Evolutionary conservation across 2,888 invertebrate genomes (phyloP).

Genomic region (Diachrysia chrysitis): DNA sequence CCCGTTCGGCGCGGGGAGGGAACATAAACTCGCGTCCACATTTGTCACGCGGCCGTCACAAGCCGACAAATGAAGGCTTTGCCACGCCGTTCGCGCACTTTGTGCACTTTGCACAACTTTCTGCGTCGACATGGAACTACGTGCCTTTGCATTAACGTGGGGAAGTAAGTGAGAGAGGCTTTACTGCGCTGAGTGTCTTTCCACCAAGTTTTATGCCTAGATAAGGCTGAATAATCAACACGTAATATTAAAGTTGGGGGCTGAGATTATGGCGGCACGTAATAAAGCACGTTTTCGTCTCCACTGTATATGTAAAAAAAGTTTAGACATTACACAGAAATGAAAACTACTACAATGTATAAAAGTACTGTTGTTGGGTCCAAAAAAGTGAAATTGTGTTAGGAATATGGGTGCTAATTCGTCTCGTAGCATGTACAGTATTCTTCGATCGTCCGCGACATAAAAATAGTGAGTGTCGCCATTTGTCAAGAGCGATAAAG

Average conservation of each 20-base stretch:
- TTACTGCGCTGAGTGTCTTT: slow-evolving; percentile 82
- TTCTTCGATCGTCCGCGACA: slow-evolving; percentile 77
- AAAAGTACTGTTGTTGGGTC: slow-evolving; percentile 14
- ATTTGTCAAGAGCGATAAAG: slow-evolving; percentile 85
- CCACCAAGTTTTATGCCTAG: slow-evolving; percentile 83
- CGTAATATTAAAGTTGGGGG: slow-evolving; percentile 70
- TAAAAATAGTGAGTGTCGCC: slow-evolving; percentile 82
- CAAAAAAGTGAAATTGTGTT: slow-evolving; percentile 33
- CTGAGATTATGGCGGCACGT: slow-evolving; percentile 50
- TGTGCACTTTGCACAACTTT: slow-evolving; percentile 88
- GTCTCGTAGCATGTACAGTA: slow-evolving; percentile 49
- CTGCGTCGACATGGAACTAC: slow-evolving; percentile 86
- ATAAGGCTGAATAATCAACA: slow-evolving; percentile 84
- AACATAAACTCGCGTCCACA: slow-evolving; percentile 85
- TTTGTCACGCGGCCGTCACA: slow-evolving; percentile 88
- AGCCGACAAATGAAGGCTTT: slow-evolving; percentile 89
- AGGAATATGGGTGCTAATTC: slow-evolving; percentile 48
- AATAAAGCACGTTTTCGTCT: slow-evolving; percentile 45
- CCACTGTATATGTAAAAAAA: slow-evolving; percentile 20
- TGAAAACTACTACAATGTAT: slow-evolving; percentile 11
- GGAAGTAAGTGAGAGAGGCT: slow-evolving; percentile 82
- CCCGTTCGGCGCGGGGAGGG: slow-evolving; percentile 68
- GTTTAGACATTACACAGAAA: slow-evolving; percentile 19
- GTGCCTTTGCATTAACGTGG: slow-evolving; percentile 87
- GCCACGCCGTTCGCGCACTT: slow-evolving; percentile 85